Percentiles rank a stretch among this genome's conserved stretches.
phyloP scores from a whole-genome alignment of 2,113 vertebrate genomes.

The Vombatus ursinus region DNA sequence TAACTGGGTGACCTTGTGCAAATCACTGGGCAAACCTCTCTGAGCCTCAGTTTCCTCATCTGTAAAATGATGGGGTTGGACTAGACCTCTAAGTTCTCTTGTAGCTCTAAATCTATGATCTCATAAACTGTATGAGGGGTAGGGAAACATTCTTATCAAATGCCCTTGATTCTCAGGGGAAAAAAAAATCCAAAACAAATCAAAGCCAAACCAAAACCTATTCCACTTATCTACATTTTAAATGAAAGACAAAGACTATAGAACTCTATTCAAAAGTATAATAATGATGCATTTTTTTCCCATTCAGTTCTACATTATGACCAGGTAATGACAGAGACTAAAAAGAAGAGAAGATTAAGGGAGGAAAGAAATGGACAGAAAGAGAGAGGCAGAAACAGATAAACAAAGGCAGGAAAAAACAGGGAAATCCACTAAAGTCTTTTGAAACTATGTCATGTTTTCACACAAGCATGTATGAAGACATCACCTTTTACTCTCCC shows the following conservation, averaged over 20 bases:
- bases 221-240: neutral
- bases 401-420: rapidly evolving
- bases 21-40: neutral
- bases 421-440: neutral
- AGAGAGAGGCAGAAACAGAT: neutral
- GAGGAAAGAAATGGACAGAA: neutral
- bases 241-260: neutral
- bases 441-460: neutral
- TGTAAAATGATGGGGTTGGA: neutral
- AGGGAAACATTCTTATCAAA: neutral
- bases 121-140: neutral
- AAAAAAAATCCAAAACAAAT: neutral
- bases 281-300: neutral
- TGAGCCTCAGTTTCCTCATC: neutral
- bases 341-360: neutral
- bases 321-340: neutral
- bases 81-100: neutral
- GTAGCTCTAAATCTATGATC: neutral
- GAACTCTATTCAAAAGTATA: neutral
- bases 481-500: too few relatives aligned
- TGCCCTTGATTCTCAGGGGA: neutral
- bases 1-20: neutral
- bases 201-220: neutral
- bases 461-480: neutral
- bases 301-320: neutral